Evolutionary conservation across 2,888 invertebrate genomes (phyloP), one percentile per base, ranked within the genome.

Genomic region (Saturnia japonica): DNA sequence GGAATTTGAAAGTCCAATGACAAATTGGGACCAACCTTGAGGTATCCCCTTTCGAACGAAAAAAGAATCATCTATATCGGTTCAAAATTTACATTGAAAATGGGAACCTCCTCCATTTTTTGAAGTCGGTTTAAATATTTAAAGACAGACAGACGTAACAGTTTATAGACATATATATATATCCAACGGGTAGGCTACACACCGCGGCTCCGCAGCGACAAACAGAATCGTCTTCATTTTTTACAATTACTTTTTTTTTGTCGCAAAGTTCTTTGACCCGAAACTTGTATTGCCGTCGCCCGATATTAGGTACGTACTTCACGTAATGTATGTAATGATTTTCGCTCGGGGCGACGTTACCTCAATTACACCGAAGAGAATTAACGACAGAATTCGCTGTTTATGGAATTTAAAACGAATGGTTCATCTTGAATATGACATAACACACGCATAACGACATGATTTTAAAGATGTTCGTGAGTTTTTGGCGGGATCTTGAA

Each of bases 231-330:
- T 64, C 40, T 34, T 40, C n/a, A 4, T 64, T 64, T 64, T 64
- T 40, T 64, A 40, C 64, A 64, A 60, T 28, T 19, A 40, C 9
- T 64, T 64, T 64, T 64, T 64, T 54, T 69, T 34, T 57, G 19
- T 42, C 40, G 28, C 47, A 22, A 62, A 68, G 71, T 68, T 71
- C 71, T 71, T 71, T 71, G 68, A 71, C 68, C 71, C 62, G 22
- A 40, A 40, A 60, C 57, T 64, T 40, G 64, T 64, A 64, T 64
- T 40, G 40, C 12, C 64, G 40, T 64, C 64, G 8, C 6, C 4
- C 64, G 34, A 40, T 64, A 40, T n/a, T n/a, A n/a, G n/a, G n/a
- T n/a, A n/a, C n/a, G 40, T 40, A 64, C 64, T 64, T 64, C 64
- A 40, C 64, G 64, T 64, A 64, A 64, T 64, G 57, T 28, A 64